Conservation (phyloP, 23 tunicate species). For the Ascidia mentula region DNA sequence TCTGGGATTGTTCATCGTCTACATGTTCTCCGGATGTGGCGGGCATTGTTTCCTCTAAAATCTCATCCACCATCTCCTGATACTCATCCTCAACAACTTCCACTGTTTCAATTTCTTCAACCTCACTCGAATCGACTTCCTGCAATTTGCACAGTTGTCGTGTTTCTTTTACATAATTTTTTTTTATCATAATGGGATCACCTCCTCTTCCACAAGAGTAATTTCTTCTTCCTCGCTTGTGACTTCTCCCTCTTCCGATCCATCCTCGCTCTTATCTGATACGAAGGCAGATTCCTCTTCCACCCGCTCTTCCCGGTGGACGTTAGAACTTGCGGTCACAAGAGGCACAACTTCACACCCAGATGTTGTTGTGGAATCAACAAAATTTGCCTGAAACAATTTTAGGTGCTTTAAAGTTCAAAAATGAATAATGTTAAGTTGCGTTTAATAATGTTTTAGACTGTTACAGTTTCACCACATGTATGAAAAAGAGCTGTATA, state of each 20-base stretch:
- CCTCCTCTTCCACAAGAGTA: constrained; percentile 5
- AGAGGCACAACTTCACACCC: constrained; percentile 61
- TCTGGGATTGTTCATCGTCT: constrained; percentile 25
- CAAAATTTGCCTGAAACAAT: constrained; percentile 67
- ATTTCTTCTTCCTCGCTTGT: background rate
- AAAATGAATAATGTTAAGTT: no score
- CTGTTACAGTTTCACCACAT: no score
- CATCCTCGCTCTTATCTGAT: background rate
- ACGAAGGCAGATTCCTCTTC: background rate
- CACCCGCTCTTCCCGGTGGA: background rate
- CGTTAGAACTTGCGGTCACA: constrained; percentile 30
- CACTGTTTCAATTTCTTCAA: constrained; percentile 55
- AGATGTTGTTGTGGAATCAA: constrained; percentile 82
- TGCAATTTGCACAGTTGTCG: background rate
- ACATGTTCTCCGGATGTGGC: background rate
- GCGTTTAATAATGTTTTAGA: no score
- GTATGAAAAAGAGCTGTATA: no score
- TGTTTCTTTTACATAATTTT: no score
- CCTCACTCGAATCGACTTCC: constrained; percentile 20
- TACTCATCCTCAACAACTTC: constrained; percentile 49
- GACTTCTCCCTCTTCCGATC: background rate
- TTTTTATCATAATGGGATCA: no score
- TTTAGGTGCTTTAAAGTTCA: no score
- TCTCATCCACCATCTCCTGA: constrained; percentile 55
- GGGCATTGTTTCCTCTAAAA: constrained; percentile 49